phyloP scores from a whole-genome alignment of 2,797 vertebrate genomes.

The Orestias chungarensis region DNA sequence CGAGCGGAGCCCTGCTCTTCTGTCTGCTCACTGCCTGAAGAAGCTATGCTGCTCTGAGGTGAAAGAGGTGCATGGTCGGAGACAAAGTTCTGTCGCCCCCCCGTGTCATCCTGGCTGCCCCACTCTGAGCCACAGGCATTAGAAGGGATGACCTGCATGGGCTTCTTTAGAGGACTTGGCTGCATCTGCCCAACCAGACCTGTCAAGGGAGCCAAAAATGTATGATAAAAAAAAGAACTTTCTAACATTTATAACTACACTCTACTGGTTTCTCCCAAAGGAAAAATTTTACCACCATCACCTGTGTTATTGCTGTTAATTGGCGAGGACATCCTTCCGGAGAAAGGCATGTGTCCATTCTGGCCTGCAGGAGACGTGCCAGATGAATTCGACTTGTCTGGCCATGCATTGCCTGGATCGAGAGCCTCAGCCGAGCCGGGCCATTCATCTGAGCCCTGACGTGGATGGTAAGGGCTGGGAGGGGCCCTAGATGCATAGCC shows the following conservation, averaged over 20 bases:
- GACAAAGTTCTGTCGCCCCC: constrained; percentile 78
- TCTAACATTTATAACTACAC: background rate
- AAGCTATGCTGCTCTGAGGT: constrained; percentile 95
- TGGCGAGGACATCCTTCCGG: constrained; percentile 85
- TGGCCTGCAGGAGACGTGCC: constrained; percentile 83
- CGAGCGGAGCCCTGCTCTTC: constrained; percentile 87
- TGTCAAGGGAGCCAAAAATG: constrained; percentile 51
- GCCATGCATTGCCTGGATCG: constrained; percentile 86
- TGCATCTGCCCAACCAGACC: constrained; percentile 88
- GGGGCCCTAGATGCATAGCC: constrained; percentile 81
- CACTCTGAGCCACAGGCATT: constrained; percentile 87
- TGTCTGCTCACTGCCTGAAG: constrained; percentile 94
- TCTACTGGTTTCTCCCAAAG: background rate
- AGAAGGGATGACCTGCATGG: constrained; percentile 87
- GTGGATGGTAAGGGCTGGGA: constrained; percentile 82
- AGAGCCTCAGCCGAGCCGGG: constrained; percentile 82
- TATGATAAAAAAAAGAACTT: constrained; percentile 7
- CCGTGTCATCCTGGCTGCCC: constrained; percentile 85
- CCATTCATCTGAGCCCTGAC: constrained; percentile 92
- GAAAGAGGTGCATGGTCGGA: constrained; percentile 92
- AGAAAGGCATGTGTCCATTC: constrained; percentile 91
- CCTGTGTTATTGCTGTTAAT: constrained; percentile 87
- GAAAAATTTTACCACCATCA: constrained; percentile 39
- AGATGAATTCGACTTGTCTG: constrained; percentile 83
- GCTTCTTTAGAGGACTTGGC: constrained; percentile 89